phyloP scores from a whole-genome alignment of 2,113 vertebrate species.

The Alaudala cheleensis region DNA sequence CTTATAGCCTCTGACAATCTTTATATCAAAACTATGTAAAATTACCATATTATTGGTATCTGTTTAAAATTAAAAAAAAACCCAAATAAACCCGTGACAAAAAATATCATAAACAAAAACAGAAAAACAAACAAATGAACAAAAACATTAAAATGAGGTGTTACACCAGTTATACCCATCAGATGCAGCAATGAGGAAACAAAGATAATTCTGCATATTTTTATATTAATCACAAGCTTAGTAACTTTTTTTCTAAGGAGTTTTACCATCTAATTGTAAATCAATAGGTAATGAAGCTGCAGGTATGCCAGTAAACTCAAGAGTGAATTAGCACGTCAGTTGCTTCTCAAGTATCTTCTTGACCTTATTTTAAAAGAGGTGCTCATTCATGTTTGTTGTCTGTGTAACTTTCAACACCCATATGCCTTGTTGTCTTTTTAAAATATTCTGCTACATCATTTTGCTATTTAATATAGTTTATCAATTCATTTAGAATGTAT shows the following conservation, averaged over 20 bases:
- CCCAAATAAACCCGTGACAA: no score
- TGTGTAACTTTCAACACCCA: neutral
- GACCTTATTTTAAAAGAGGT: neutral
- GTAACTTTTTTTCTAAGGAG: neutral
- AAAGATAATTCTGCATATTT: neutral
- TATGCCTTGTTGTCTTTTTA: neutral
- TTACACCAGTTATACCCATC: fast-evolving
- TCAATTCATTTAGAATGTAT: neutral
- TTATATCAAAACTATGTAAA: neutral
- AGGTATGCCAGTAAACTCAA: neutral
- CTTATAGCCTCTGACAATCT: neutral
- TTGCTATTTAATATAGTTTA: neutral
- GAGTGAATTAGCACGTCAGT: neutral
- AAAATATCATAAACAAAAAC: neutral
- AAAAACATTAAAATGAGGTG: fast-evolving
- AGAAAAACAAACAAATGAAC: neutral
- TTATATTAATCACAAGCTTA: neutral
- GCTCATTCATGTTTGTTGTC: neutral
- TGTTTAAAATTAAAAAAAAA: neutral
- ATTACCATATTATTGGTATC: neutral
- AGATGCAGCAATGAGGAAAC: neutral
- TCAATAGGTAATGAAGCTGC: neutral
- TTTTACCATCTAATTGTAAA: neutral
- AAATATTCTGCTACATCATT: neutral
- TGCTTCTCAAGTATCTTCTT: neutral